Conservation (phyloP, 53 echinoderm and acorn worm genomes). For the Astropecten irregularis region DNA sequence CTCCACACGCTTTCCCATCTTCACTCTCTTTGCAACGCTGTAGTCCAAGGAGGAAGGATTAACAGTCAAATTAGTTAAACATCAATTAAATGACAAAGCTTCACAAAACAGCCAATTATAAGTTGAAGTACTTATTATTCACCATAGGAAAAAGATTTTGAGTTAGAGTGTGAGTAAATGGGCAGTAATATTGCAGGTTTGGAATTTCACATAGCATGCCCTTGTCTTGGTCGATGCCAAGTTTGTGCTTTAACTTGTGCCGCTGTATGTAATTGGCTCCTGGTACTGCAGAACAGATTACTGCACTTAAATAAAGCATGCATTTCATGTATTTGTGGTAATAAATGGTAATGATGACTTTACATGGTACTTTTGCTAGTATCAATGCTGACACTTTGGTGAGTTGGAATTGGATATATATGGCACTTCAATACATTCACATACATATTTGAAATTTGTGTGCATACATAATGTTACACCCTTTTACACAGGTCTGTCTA, state of each 20-base stretch:
- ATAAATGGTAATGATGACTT: neutral
- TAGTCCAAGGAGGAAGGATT: neutral
- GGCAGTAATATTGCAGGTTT: too few species aligned
- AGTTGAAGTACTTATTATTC: neutral
- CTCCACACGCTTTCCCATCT: slow-evolving; percentile 95
- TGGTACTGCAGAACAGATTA: neutral
- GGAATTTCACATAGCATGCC: neutral
- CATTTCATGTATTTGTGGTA: neutral
- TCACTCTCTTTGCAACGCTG: slow-evolving; percentile 82
- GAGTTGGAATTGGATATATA: too few species aligned
- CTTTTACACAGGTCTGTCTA: too few species aligned
- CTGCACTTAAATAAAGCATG: neutral
- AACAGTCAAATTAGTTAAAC: neutral
- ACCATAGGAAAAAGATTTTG: neutral
- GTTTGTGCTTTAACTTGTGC: neutral
- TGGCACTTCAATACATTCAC: too few species aligned
- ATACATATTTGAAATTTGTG: too few species aligned
- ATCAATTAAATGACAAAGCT: neutral
- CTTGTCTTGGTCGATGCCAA: neutral
- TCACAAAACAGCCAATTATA: neutral
- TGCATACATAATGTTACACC: too few species aligned
- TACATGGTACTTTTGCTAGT: neutral
- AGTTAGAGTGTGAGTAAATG: neutral
- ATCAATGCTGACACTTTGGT: too few species aligned
- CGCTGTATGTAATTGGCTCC: neutral